Evolutionary conservation across 2,113 vertebrate species (phyloP).

Genomic region (Eleginops maclovinus): DNA sequence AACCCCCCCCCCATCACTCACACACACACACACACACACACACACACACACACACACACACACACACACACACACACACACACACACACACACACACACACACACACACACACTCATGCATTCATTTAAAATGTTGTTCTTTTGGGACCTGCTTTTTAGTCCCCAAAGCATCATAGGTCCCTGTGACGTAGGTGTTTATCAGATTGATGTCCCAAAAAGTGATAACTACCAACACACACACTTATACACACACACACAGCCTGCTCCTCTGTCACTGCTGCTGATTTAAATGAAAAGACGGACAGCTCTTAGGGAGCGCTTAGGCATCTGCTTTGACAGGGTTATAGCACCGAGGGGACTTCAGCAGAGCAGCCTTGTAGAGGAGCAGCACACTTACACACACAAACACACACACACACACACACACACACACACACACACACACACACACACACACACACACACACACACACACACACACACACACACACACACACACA

Average conservation of each 20-base stretch:
- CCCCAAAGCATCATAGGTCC: too few species aligned
- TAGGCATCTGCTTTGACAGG: constrained; percentile 62
- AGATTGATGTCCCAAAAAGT: too few species aligned
- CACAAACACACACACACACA: constrained; percentile 39
- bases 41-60: constrained; percentile 1
- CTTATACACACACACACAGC: neutral
- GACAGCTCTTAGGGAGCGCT: constrained; percentile 56
- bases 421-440: constrained; percentile 10
- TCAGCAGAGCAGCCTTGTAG: constrained; percentile 34
- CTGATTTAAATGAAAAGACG: constrained; percentile 58
- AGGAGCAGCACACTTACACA: constrained; percentile 32
- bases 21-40: neutral
- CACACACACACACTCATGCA: neutral
- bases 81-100: neutral
- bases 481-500: neutral
- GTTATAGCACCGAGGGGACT: constrained; percentile 35
- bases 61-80: neutral
- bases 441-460: constrained; percentile 4
- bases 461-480: constrained; percentile 33
- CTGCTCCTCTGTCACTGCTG: constrained; percentile 37
- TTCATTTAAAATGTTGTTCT: too few species aligned
- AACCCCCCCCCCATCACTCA: neutral
- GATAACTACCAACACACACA: neutral
- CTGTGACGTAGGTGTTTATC: too few species aligned
- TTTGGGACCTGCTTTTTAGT: too few species aligned